Evolutionary conservation across 2,113 vertebrate species (phyloP), one percentile per base, ranked within the genome.

Genomic region (Sciurus niger): DNA sequence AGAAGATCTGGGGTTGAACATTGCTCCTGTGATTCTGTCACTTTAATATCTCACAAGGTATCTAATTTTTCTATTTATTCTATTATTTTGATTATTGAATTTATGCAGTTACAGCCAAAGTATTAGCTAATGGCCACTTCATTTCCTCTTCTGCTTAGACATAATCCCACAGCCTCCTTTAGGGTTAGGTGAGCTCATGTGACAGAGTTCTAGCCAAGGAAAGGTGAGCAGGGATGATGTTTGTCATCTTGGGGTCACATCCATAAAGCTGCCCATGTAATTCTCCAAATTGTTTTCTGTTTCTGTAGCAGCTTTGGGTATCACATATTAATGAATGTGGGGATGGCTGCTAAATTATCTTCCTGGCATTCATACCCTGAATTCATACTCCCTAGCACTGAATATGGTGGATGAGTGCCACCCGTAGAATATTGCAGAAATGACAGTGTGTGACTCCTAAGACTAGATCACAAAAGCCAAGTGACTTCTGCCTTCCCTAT

Each of bases 241-340:
- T 60, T 90, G 30, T 32, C 5, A 0, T 34, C 55, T 32, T 24
- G 10, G 25, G 58, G 51, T 8, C 68, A 25, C 43, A 84, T 13
- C n/a, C 46, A 2, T n/a, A 14, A 13, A 32, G 37, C 9, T 55
- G 70, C 6, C 24, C 8, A 0, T 20, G 20, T 2, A 6, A 40
- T 65, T 4, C 14, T 77, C 4, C 6, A 25, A 9, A 12, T 8
- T 53, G 6, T 12, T 18, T 93, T 22, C 58, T 18, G 28, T 77
- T 67, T 74, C 73, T 77, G 4, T 2, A 74, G 25, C 43, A 51
- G 89, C 2, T 16, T 20, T 63, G 51, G 40, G 20, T 63, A 22
- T 14, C 18, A n/a, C 24, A 25, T 17, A 70, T 76, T 85, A 65
- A 86, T 9, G 72, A 18, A 53, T 68, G 17, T 8, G 8, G 8